phyloP scores from a whole-genome alignment of 1,140 invertebrate genomes.

The Solenopsis invicta region DNA sequence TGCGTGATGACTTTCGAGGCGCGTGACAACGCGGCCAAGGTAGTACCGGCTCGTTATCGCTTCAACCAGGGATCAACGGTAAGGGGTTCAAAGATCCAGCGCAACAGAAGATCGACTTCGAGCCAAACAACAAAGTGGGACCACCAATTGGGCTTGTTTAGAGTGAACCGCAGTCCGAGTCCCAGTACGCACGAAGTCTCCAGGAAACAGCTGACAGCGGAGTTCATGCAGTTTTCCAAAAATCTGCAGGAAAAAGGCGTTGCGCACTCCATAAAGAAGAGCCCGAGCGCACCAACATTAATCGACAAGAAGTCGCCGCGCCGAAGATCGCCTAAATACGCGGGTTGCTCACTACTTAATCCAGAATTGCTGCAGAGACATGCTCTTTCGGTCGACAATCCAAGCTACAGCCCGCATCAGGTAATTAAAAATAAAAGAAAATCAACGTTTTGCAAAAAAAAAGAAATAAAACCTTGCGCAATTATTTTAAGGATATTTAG shows the following conservation, averaged over 20 bases:
- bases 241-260: constrained; percentile 87
- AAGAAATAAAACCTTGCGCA: background rate
- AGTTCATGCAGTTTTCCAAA: constrained; percentile 91
- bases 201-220: constrained; percentile 89
- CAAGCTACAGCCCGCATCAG: constrained; percentile 84
- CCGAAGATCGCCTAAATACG: constrained; percentile 83
- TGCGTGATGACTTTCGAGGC: constrained; percentile 98
- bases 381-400: constrained; percentile 90
- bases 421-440: constrained; percentile 52
- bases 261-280: constrained; percentile 86
- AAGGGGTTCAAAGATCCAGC: constrained; percentile 82
- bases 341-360: constrained; percentile 88
- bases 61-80: constrained; percentile 87
- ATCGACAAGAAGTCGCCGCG: constrained; percentile 86
- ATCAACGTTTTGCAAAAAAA: background rate
- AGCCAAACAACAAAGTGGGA: constrained; percentile 88
- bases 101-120: constrained; percentile 86
- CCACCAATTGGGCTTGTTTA: constrained; percentile 89
- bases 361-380: constrained; percentile 89
- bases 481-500: too few relatives aligned
- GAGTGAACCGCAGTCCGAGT: constrained; percentile 86
- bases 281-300: constrained; percentile 88
- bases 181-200: constrained; percentile 82
- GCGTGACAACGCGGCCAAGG: constrained; percentile 94
- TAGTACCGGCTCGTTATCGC: constrained; percentile 92